Conservation (phyloP, 2,888 invertebrate genomes). For the Nebria brevicollis region DNA sequence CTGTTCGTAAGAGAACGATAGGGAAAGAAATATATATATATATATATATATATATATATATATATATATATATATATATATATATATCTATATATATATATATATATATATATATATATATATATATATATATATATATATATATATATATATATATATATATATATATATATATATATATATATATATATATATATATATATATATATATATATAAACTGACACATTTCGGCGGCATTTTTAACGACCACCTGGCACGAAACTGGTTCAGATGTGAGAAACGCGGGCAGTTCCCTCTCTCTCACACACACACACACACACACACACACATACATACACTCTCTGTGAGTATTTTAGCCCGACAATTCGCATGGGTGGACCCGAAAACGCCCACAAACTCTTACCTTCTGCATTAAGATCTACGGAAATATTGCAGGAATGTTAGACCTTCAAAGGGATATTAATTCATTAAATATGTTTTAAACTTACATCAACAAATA, state of each 20-base stretch:
- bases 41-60: background rate
- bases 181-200: background rate
- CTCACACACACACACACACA: too few species aligned
- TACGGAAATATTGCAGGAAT: slow-evolving; percentile 15
- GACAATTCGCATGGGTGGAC: slow-evolving; percentile 19
- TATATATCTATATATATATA: background rate
- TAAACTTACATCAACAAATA: background rate
- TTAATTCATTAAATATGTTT: background rate
- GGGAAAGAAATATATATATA: background rate
- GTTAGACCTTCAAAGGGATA: background rate
- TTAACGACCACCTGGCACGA: slow-evolving; percentile 25
- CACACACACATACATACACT: too few species aligned
- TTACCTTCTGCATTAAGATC: slow-evolving; percentile 10
- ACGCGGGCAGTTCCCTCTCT: background rate
- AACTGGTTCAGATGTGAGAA: slow-evolving; percentile 24
- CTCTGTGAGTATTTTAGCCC: background rate
- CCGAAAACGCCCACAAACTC: slow-evolving; percentile 25
- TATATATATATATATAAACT: background rate
- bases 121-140: background rate
- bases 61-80: background rate
- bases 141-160: slow-evolving; percentile 8
- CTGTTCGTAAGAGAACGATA: background rate
- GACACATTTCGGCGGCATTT: slow-evolving; percentile 12
- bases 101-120: background rate
- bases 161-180: background rate